Evolutionary conservation across 2,888 invertebrate genomes (phyloP).

Genomic region (Ectobius pallidus): DNA sequence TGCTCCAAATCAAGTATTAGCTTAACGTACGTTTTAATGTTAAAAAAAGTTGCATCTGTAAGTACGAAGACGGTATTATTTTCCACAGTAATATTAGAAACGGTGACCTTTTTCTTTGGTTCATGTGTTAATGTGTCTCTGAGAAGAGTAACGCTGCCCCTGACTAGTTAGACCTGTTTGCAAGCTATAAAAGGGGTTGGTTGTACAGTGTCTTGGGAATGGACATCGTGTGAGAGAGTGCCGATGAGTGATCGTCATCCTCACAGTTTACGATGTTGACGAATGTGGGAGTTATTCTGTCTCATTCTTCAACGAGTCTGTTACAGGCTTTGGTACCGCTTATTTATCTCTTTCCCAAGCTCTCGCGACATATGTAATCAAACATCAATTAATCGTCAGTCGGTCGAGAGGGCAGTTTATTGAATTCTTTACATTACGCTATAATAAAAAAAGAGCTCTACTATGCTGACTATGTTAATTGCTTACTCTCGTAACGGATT

Average conservation of each 20-base stretch:
- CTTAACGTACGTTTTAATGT: too few relatives aligned
- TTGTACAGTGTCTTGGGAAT: constrained; percentile 24
- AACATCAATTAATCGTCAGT: constrained; percentile 15
- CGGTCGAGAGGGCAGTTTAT: neutral
- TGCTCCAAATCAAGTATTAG: too few relatives aligned
- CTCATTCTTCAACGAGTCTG: constrained; percentile 10
- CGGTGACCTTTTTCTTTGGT: constrained; percentile 5
- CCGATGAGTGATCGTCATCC: neutral
- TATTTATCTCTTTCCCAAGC: constrained; percentile 2
- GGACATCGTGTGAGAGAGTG: neutral
- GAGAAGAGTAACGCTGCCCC: neutral
- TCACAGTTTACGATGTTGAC: neutral
- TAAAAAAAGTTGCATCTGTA: neutral
- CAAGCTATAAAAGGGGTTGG: neutral
- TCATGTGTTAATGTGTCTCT: neutral
- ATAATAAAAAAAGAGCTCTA: neutral
- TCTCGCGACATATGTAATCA: constrained; percentile 5
- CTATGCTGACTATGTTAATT: neutral
- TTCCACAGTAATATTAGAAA: neutral
- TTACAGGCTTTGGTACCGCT: neutral
- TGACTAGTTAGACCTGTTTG: constrained; percentile 16
- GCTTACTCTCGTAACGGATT: neutral
- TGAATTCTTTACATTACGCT: neutral
- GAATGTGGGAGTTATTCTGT: constrained; percentile 2
- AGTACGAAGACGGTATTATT: neutral